A percentile compares a stretch with the other conserved stretches of the same genome.
These are phyloP conservation scores for Clarias pachynema DNA, from an alignment of 2,797 vertebrate species.

Conservation along the genomic window DNA sequence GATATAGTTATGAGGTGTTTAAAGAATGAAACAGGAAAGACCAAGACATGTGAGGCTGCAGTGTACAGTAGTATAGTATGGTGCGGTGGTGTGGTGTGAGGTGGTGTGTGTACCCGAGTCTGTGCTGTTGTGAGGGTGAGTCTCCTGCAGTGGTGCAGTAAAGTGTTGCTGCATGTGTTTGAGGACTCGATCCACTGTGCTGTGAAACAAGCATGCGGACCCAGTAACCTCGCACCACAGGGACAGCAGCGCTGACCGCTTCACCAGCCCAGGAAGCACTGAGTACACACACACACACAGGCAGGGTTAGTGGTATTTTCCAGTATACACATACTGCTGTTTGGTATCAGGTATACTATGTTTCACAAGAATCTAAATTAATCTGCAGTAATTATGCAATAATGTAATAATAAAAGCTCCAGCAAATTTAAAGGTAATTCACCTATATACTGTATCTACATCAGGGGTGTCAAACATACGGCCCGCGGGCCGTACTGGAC, in stretches of 20 bases:
- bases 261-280: slow-evolving; percentile 88
- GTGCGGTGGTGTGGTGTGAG: not conserved
- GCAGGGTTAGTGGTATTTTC: not conserved
- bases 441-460: too few relatives aligned
- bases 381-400: not conserved
- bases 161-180: slow-evolving; percentile 84
- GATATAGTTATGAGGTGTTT: not conserved
- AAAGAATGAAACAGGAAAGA: not conserved
- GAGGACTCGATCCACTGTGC: slow-evolving; percentile 84
- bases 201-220: slow-evolving; percentile 85
- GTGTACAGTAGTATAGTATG: not conserved
- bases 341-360: not conserved
- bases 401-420: not conserved
- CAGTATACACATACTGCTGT: not conserved
- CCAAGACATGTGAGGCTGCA: not conserved
- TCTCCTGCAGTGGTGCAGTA: slow-evolving; percentile 77
- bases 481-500: too few relatives aligned
- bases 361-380: not conserved
- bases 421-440: not conserved
- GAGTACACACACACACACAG: slow-evolving; percentile 22
- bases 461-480: too few relatives aligned
- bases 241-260: slow-evolving; percentile 81
- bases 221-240: slow-evolving; percentile 92
- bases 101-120: slow-evolving; percentile 36
- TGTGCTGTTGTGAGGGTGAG: slow-evolving; percentile 59